Conservation (phyloP, 1,140 invertebrate species). For the Nebria ingens region DNA sequence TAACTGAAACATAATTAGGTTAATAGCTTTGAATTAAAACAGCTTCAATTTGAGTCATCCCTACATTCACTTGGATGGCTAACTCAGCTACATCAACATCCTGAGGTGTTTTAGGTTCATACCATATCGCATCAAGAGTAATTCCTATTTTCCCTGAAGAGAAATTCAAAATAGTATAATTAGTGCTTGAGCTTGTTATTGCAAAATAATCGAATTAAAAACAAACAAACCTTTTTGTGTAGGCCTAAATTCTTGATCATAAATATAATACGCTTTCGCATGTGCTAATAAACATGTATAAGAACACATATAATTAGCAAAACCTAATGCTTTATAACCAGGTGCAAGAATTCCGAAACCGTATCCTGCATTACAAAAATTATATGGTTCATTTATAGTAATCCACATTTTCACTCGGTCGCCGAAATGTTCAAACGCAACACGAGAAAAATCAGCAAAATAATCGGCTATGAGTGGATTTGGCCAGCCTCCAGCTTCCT, state of each 20-base stretch:
- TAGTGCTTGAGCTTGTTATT: constrained; percentile 6
- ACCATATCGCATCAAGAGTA: constrained; percentile 36
- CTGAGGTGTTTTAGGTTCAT: constrained; percentile 34
- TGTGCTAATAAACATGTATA: constrained; percentile 54
- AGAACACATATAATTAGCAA: constrained; percentile 48
- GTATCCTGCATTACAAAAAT: constrained; percentile 43
- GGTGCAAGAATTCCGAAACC: constrained; percentile 45
- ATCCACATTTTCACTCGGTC: constrained; percentile 38
- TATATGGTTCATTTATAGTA: constrained; percentile 42
- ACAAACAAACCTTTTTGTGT: constrained; percentile 46
- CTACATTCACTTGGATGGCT: constrained; percentile 38
- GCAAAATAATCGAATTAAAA: no score
- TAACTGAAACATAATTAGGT: constrained; percentile 33
- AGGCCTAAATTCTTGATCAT: constrained; percentile 47
- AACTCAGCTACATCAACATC: constrained; percentile 38
- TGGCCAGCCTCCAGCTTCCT: constrained; percentile 49
- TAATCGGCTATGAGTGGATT: constrained; percentile 46
- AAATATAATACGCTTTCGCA: constrained; percentile 52
- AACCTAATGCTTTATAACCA: constrained; percentile 42
- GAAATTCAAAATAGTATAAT: neutral
- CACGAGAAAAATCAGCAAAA: constrained; percentile 40
- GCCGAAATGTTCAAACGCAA: constrained; percentile 39
- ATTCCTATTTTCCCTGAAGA: constrained; percentile 40
- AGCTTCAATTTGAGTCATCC: neutral
- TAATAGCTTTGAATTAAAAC: neutral